A percentile compares a stretch with the other conserved stretches of the same genome.
Conservation (phyloP, 2,113 vertebrate genomes). For the Tragelaphus imberbis region DNA sequence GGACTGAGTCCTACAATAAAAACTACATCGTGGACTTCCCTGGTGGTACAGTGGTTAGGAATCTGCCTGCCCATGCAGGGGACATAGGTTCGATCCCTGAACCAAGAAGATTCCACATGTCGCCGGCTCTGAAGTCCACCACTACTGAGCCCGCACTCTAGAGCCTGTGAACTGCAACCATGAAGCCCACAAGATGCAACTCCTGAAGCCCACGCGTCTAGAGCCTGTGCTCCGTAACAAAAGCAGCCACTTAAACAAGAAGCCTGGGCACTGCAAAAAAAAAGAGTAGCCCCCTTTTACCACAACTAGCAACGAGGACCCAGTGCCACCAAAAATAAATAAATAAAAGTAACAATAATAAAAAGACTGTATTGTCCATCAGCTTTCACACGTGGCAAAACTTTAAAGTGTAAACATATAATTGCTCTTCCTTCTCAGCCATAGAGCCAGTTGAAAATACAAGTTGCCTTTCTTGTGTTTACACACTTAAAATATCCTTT, state of each 20-base stretch:
- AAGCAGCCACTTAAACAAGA: neutral
- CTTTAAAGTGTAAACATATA: neutral
- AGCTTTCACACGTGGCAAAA: neutral
- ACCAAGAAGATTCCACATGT: neutral
- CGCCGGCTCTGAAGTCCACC: neutral
- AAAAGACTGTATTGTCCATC: neutral
- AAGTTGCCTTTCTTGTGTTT: neutral
- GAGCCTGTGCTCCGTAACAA: neutral
- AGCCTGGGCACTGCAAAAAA: neutral
- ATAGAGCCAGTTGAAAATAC: neutral
- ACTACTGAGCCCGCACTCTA: neutral
- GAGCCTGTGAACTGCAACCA: neutral
- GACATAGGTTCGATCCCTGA: neutral
- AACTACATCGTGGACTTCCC: neutral
- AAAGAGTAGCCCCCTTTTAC: neutral
- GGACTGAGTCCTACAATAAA: neutral
- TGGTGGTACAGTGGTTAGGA: neutral
- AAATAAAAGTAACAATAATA: neutral
- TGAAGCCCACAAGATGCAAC: no score
- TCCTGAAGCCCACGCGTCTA: neutral
- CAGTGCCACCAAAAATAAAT: neutral
- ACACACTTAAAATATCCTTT: constrained; percentile 26
- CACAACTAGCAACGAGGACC: neutral
- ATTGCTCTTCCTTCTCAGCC: neutral
- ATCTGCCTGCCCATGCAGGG: neutral